A percentile compares a stretch with the other conserved stretches of the same genome.
These are phyloP conservation scores for Himalopsyche japonica DNA, from an alignment of 2,888 invertebrate species.

Conservation along the genomic window DNA sequence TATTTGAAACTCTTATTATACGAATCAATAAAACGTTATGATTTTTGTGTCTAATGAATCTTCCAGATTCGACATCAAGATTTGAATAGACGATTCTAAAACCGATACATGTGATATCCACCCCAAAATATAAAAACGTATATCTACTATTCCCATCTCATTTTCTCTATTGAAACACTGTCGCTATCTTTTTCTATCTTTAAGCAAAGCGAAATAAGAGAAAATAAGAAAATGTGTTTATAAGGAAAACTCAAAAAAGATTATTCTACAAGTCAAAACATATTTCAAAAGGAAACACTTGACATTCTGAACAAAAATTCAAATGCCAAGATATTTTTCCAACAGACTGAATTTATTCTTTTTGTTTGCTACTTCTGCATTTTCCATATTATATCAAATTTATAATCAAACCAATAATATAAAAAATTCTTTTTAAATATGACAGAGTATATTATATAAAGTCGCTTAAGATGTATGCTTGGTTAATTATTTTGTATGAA, in stretches of 20 bases:
- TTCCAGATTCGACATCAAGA: background rate
- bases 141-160: background rate
- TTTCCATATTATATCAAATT: background rate
- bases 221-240: background rate
- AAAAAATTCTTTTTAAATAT: too few relatives aligned
- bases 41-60: too few relatives aligned
- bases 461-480: too few relatives aligned
- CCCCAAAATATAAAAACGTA: background rate
- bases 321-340: slow-evolving; percentile 1
- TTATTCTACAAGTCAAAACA: background rate
- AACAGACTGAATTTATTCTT: background rate
- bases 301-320: background rate
- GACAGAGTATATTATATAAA: too few relatives aligned
- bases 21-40: too few relatives aligned
- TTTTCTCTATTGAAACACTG: background rate
- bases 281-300: background rate
- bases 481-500: too few relatives aligned
- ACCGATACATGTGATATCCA: background rate
- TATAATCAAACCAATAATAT: background rate
- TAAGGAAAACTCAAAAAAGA: background rate
- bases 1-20: too few relatives aligned
- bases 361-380: background rate
- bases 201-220: background rate
- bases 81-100: background rate
- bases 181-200: background rate